A percentile compares a stretch with the other conserved stretches of the same genome.
Conservation (phyloP, 1,140 invertebrate genomes). For the Chrysopa pallens region DNA sequence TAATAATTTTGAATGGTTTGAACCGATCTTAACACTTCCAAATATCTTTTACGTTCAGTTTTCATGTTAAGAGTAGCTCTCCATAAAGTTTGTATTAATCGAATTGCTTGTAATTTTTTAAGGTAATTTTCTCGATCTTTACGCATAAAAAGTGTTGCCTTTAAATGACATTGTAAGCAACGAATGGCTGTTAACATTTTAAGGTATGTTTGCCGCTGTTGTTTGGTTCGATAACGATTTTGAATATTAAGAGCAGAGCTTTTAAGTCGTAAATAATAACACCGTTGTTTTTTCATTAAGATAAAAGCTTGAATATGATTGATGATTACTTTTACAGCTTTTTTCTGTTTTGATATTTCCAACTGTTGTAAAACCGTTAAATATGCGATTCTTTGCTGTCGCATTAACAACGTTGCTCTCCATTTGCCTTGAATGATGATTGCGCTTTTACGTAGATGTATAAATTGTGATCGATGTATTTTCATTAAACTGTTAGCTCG, state of each 20-base stretch:
- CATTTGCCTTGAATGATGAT: conserved; percentile 14
- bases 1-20: too few species aligned
- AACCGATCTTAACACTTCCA: neutral
- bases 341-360: conserved; percentile 3
- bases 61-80: conserved; percentile 1
- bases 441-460: neutral
- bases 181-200: neutral
- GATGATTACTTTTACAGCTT: neutral
- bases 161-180: neutral
- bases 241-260: conserved; percentile 9
- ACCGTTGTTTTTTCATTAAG: conserved; percentile 16
- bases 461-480: neutral
- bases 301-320: conserved; percentile 18
- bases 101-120: conserved; percentile 4
- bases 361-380: conserved; percentile 13
- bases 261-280: conserved; percentile 20
- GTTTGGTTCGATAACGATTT: conserved; percentile 18
- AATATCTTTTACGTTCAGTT: conserved; percentile 3
- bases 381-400: conserved; percentile 19
- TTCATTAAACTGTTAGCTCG: neutral
- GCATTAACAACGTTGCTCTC: conserved; percentile 15
- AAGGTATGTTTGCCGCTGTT: conserved; percentile 12
- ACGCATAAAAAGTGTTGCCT: neutral
- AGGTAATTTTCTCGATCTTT: conserved; percentile 8
- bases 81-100: conserved; percentile 2